Percentiles rank a stretch among this genome's conserved stretches.
These are phyloP conservation scores for Agelastica alni DNA, from an alignment of 2,888 invertebrate species.

Conservation along the genomic window DNA sequence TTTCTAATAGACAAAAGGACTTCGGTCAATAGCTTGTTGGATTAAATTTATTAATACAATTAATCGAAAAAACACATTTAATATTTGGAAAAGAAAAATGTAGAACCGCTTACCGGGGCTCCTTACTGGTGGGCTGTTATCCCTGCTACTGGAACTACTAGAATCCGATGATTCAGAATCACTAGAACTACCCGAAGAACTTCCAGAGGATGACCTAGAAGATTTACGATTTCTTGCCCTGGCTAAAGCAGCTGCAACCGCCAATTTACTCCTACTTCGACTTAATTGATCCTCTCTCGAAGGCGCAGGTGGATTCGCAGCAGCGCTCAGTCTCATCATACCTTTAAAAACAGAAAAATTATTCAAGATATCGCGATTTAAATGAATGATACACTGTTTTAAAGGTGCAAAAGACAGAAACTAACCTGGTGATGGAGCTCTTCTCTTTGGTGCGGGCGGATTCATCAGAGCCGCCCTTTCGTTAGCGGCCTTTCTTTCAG, in stretches of 20 bases:
- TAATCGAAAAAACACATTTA: no score
- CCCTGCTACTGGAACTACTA: conserved; percentile 60
- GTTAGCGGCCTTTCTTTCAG: conserved; percentile 66
- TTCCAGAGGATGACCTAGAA: conserved; percentile 60
- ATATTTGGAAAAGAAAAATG: no score
- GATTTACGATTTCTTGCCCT: conserved; percentile 50
- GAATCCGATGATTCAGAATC: conserved; percentile 64
- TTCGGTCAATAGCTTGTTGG: no score
- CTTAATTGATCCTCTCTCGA: conserved; percentile 52
- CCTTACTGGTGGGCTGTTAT: conserved; percentile 56
- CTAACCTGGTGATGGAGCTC: conserved; percentile 59
- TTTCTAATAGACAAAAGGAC: no score
- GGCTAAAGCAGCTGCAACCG: conserved; percentile 54
- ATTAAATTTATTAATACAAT: no score
- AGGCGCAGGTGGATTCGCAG: conserved; percentile 65
- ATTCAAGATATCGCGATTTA: not conserved
- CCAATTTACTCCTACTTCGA: conserved; percentile 52
- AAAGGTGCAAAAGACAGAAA: conserved; percentile 3
- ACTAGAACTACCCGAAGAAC: conserved; percentile 60
- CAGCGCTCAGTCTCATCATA: conserved; percentile 61
- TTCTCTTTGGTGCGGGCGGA: conserved; percentile 69
- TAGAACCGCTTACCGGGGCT: conserved; percentile 44
- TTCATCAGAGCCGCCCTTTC: conserved; percentile 75
- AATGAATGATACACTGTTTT: not conserved
- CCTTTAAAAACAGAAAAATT: conserved; percentile 38